These are phyloP conservation scores for Ostrea edulis DNA, from an alignment of 1,140 invertebrate species.

Conservation along the genomic window DNA sequence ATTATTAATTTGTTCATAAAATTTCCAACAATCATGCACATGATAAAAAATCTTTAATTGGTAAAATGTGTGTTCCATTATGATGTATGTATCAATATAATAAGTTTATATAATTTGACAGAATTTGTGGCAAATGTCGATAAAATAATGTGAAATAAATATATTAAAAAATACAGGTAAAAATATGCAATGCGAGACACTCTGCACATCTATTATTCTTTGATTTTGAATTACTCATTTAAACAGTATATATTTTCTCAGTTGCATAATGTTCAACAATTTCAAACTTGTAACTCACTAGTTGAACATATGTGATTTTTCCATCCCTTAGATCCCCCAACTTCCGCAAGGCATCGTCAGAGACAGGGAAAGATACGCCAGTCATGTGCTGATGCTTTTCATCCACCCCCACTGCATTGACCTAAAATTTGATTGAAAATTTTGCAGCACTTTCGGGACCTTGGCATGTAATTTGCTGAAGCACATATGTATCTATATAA, in stretches of 20 bases:
- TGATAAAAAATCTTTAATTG: no score
- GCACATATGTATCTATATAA: not conserved
- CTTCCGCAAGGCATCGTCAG: conserved; percentile 88
- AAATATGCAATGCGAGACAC: not conserved
- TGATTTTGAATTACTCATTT: not conserved
- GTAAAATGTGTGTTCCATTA: no score
- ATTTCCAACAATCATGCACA: no score
- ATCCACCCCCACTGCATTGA: conserved; percentile 89
- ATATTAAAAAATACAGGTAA: not conserved
- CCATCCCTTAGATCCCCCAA: conserved; percentile 82
- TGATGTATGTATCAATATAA: no score
- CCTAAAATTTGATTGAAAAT: conserved; percentile 67
- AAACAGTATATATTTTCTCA: no score
- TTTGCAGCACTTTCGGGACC: not conserved
- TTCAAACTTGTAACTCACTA: conserved; percentile 73
- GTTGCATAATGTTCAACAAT: not conserved
- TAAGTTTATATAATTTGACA: no score
- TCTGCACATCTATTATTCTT: not conserved
- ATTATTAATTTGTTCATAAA: no score
- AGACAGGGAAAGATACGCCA: conserved; percentile 95
- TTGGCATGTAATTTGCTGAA: not conserved
- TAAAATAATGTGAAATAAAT: not conserved
- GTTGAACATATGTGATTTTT: conserved; percentile 84
- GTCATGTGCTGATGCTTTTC: conserved; percentile 94
- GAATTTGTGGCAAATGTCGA: no score